Evolutionary conservation across 2,888 invertebrate genomes (phyloP), one percentile per base, ranked within the genome.

Genomic region (Tuta absoluta): DNA sequence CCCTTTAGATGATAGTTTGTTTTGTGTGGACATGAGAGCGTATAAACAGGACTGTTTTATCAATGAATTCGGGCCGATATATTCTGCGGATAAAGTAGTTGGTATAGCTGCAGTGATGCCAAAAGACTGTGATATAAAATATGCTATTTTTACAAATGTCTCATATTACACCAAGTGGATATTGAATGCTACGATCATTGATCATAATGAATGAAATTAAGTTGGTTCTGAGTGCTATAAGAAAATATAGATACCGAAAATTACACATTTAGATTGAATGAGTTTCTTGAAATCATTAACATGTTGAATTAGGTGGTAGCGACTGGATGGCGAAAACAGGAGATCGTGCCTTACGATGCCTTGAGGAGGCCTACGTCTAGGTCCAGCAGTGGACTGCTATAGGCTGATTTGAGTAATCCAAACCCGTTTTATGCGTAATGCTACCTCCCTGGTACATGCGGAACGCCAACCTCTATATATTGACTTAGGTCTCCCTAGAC

Each of bases 51-150:
- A 88, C 19, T 91, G 91, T 64, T 91, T 90, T 14, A 66, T 84
- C 0, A 81, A 86, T 2, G 91, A 91, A 37, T 90, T 89, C 64
- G 91, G 91, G 0, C 91, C 91, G 0, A 51, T 90, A 0, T 90
- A 74, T 63, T 37, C 59, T 5, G 75, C 67, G 0, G 83, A 89
- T 45, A 87, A 81, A 57, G 68, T 90, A 1, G 80, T 84, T 0
- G 91, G 90, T 0, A 71, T 90, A 0, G 65, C 90, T 19, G 76
- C 85, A 0, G 72, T 83, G 28, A 83, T 77, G 51, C 88, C 90
- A 0, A 73, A 71, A 8, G 85, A 87, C 1, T 89, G 89, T 60
- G 85, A 85, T 0, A 75, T 71, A 0, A 80, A 76, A 37, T 61
- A 72, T 7, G 73, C 78, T 0, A 67, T 80, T 0, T 79, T 80